phyloP scores from a whole-genome alignment of 2,888 invertebrate genomes.

The Alitta virens region DNA sequence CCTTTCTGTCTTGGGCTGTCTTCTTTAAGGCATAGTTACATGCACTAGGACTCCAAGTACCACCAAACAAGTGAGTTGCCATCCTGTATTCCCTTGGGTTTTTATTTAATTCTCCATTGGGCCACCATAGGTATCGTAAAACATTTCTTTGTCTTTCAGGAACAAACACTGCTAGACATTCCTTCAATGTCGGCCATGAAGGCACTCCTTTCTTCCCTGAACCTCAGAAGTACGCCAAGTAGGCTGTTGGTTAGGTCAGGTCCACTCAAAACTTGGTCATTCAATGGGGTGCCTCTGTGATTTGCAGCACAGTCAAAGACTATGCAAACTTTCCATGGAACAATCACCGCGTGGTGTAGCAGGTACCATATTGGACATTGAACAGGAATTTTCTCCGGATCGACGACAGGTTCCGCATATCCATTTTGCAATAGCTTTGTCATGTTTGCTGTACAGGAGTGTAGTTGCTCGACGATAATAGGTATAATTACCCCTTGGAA shows the following conservation, averaged over 20 bases:
- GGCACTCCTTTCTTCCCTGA: background rate
- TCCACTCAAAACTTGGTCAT: background rate
- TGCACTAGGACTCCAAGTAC: background rate
- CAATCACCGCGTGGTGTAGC: no score
- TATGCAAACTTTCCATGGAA: background rate
- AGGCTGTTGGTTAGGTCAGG: conserved; percentile 1
- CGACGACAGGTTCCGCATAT: no score
- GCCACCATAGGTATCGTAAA: background rate
- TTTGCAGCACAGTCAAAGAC: background rate
- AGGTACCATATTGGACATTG: no score
- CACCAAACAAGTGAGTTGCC: background rate
- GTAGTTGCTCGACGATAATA: no score
- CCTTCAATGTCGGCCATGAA: background rate
- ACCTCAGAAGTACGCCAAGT: background rate
- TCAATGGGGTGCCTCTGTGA: background rate
- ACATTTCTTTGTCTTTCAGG: background rate
- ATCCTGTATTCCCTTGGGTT: background rate
- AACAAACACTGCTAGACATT: background rate
- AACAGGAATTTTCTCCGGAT: no score
- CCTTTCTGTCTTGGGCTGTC: background rate
- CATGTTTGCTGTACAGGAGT: no score
- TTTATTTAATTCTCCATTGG: background rate
- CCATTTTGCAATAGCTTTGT: no score
- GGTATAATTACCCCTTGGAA: no score
- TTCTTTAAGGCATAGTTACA: conserved; percentile 9